Percentiles rank a stretch among this genome's conserved stretches.
phyloP scores from a whole-genome alignment of 1,140 invertebrate genomes.

The roundworm (Caenorhabditis elegans) region DNA sequence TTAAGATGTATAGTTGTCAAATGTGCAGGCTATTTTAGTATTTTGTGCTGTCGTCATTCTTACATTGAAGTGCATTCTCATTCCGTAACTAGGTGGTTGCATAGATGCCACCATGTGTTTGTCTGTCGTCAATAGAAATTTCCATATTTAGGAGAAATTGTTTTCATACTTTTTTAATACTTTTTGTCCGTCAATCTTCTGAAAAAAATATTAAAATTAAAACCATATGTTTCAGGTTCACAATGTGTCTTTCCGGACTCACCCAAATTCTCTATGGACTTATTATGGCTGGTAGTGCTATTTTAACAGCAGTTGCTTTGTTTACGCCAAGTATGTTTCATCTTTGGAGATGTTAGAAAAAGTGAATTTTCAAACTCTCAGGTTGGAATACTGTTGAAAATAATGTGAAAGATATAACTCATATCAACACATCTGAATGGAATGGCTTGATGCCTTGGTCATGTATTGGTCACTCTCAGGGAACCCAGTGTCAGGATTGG shows the following conservation, averaged over 20 bases:
- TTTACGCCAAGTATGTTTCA: slow-evolving; percentile 28
- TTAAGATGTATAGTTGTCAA: neutral
- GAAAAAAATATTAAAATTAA: too few relatives aligned
- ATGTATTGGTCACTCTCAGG: slow-evolving; percentile 7
- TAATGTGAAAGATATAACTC: neutral
- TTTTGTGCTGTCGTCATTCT: neutral
- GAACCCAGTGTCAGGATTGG: slow-evolving; percentile 17
- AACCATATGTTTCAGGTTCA: neutral
- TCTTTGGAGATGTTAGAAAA: neutral
- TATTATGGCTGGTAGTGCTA: slow-evolving; percentile 24
- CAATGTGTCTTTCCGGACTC: slow-evolving; percentile 33
- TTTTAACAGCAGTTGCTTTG: slow-evolving; percentile 25
- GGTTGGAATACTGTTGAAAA: slow-evolving; percentile 10
- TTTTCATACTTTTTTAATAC: too few relatives aligned
- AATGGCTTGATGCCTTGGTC: slow-evolving; percentile 39
- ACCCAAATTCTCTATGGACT: slow-evolving; percentile 36
- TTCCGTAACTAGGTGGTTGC: slow-evolving; percentile 13
- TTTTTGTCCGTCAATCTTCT: too few relatives aligned
- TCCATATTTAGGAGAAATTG: neutral
- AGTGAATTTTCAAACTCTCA: neutral
- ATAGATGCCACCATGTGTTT: neutral
- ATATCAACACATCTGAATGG: neutral
- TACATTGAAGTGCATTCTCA: neutral
- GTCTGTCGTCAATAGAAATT: slow-evolving; percentile 8
- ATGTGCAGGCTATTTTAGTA: neutral